Conservation (phyloP, 1,140 invertebrate genomes). For the Cyrtorhinus lividipennis region DNA sequence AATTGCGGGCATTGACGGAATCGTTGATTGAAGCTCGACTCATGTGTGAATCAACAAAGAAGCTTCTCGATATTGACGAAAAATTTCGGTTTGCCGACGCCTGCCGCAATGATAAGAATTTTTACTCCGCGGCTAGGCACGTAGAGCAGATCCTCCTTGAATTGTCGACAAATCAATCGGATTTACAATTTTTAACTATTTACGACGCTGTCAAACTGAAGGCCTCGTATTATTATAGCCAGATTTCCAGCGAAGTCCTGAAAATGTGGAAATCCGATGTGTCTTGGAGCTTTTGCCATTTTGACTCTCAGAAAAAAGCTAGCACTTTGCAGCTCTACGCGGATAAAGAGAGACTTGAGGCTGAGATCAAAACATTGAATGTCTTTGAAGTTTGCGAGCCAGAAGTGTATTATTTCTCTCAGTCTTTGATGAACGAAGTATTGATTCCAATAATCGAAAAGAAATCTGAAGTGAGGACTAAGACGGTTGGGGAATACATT, state of each 20-base stretch:
- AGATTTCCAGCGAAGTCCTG: slow-evolving; percentile 5
- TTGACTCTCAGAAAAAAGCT: slow-evolving; percentile 5
- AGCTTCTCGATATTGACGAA: slow-evolving; percentile 15
- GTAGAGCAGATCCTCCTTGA: not conserved
- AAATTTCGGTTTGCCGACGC: slow-evolving; percentile 5
- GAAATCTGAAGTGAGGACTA: not conserved
- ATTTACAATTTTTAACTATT: slow-evolving; percentile 15
- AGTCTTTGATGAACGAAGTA: slow-evolving; percentile 10
- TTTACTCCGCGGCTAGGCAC: not conserved
- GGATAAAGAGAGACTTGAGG: slow-evolving; percentile 6
- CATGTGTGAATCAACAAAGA: not conserved
- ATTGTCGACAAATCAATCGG: not conserved
- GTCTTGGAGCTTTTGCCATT: slow-evolving; percentile 5
- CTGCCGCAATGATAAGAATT: not conserved
- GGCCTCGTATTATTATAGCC: not conserved
- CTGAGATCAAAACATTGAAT: slow-evolving; percentile 16
- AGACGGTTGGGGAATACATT: not conserved
- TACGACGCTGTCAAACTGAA: slow-evolving; percentile 10
- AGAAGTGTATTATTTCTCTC: slow-evolving; percentile 16
- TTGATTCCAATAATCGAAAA: slow-evolving; percentile 17
- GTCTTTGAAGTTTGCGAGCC: slow-evolving; percentile 12
- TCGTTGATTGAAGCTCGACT: slow-evolving; percentile 3
- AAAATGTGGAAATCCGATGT: slow-evolving; percentile 14
- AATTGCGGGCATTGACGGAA: slow-evolving; percentile 10
- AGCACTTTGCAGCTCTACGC: not conserved